Evolutionary conservation across 2,113 vertebrate species (phyloP), one percentile per base, ranked within the genome.

Genomic region (Dromiciops gliroides): DNA sequence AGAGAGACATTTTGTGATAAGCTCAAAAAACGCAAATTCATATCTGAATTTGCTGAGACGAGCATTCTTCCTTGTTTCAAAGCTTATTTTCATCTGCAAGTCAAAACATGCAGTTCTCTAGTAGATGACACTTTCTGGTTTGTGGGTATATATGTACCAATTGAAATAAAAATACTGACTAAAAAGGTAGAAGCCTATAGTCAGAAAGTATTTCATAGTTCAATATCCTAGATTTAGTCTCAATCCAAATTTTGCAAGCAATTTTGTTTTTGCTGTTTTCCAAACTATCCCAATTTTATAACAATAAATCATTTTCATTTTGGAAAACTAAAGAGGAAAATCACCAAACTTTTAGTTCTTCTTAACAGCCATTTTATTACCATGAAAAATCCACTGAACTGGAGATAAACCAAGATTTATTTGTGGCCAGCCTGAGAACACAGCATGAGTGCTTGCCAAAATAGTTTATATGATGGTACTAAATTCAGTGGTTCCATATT

Each of bases 381-480:
- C 51, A 94, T 48, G 11, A 97, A 96, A 98, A 97, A 96, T 44
- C 23, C 94, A 97, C 31, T 52, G 37, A 94, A 93, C 23, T 95
- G 97, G 91, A 93, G 94, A 60, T 93, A 95, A 92, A 48, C 56
- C 93, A 97, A 95, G 52, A 97, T 90, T 91, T 91, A 97, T 95
- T 96, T 98, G 37, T 44, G 94, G 93, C 93, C 90, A 96, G 37
- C 94, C 97, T 97, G 95, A 97, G 94, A 98, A 96, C 56, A 92
- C 5, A 95, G 16, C 48, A 92, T 48, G 5, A 1, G 26, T 25
- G 8, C 94, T 95, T 96, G 94, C 91, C 89, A 95, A 92, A 92
- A 96, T 94, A 94, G 91, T 97, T 94, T 95, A 94, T 26, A 93
- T 92, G 50, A 95, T 94, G 96, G 94, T 91, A 91, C 96, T 97